Evolutionary conservation across 2,888 invertebrate species (phyloP).

Genomic region (Tenthredo livida): DNA sequence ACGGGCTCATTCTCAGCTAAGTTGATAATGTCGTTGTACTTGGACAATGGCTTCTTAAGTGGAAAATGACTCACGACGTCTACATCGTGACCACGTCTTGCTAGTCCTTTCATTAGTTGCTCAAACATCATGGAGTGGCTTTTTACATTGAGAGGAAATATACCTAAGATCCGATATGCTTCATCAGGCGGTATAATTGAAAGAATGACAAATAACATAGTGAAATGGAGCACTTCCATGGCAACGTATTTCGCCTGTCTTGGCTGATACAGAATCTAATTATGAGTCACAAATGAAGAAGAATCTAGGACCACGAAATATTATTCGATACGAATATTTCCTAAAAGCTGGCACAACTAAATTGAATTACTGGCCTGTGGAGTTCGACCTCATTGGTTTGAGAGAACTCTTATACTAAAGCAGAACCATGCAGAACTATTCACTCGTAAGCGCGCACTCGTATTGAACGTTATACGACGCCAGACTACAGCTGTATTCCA

Average conservation of each 20-base stretch:
- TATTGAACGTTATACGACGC: neutral
- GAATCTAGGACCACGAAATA: neutral
- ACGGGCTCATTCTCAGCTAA: neutral
- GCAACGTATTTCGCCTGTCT: neutral
- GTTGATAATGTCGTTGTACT: neutral
- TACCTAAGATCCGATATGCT: conserved; percentile 74
- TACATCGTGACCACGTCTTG: conserved; percentile 76
- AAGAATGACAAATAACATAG: conserved; percentile 24
- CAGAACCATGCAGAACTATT: no score
- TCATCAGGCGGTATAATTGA: conserved; percentile 59
- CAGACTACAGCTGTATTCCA: neutral
- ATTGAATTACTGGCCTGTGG: neutral
- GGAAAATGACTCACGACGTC: conserved; percentile 65
- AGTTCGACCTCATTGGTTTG: neutral
- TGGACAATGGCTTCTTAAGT: neutral
- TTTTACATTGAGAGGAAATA: conserved; percentile 77
- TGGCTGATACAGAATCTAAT: neutral
- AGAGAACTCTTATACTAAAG: neutral
- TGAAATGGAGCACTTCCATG: neutral
- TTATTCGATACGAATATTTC: neutral
- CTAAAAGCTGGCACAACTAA: neutral
- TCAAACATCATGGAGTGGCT: conserved; percentile 78
- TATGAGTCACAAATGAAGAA: neutral
- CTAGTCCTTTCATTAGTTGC: conserved; percentile 75
- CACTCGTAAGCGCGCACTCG: neutral